Base-by-base conservation (phyloP, 2,888 invertebrate species). In the Microplitis deprimator region DNA sequence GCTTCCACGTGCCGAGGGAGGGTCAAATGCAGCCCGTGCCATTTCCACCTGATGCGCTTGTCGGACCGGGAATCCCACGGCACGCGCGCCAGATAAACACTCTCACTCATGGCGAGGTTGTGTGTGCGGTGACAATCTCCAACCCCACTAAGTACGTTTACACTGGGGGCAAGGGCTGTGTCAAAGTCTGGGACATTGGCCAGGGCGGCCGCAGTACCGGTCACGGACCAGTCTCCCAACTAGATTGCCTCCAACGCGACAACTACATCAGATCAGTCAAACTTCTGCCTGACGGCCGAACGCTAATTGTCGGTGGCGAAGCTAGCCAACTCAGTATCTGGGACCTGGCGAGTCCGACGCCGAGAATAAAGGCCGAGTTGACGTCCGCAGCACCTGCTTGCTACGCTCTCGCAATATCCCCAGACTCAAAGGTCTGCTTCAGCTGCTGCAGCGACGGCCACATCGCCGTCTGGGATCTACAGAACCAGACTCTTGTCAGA, bases 381-480 rank as follows among this genome's bases (percentile, higher is more conserved):
- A 97, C 97, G 20, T 97, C 97, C 0, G 95, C 95, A 79, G 97
- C 98, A 5, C 98, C 98, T 2, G 98, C 98, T 0, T 98, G 98
- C 90, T 98, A 98, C 89, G 98, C 98, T n/a, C 92, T 98, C 38
- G 98, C 98, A 76, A 97, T 98, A 84, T 96, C 96, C 85, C 97
- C 97, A 0, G 98, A 98, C 90, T 96, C 97, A 59, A 98, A 98
- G 92, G 95, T 97, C 81, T 98, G 98, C 92, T 98, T 98, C 92
- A 97, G 97, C 88, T 98, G 98, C 91, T 98, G 98, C 91, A 97
- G 97, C 68, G 98, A 98, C 90, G 98, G 98, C 68, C 96, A 97
- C 91, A 97, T 98, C 84, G 97, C 97, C 13, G 97, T 98, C 20
- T 98, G 97, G 97, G 98, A 98, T 91, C 92, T 98, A 7, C 97